Evolutionary conservation across 2,797 vertebrate genomes (phyloP), one percentile per base, ranked within the genome.

Genomic region (Otolemur crassicaudatus): DNA sequence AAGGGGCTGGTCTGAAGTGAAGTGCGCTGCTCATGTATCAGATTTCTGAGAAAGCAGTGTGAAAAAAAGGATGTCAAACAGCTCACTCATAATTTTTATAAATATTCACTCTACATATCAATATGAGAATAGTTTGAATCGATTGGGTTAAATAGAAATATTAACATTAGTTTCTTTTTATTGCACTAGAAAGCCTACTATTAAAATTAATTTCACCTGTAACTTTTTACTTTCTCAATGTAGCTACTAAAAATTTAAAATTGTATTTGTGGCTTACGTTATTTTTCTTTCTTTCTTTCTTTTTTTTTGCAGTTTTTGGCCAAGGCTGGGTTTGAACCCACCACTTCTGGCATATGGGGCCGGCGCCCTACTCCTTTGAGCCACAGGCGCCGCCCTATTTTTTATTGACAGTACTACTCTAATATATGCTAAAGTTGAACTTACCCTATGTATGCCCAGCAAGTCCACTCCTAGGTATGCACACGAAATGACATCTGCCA

Each of bases 121-220:
- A 90, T 95, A 90, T 86, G 34, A 91, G 29, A 89, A 53, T 73
- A 87, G 22, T 90, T 63, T 82, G 16, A 14, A 70, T 22, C 60
- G 60, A 63, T 34, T 25, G 5, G 19, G 12, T 81, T 88, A 87
- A 94, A 60, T 61, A 84, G 75, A 61, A 87, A 29, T 65, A 31
- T 19, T n/a, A 67, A 31, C 6, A n/a, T 67, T 67, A n/a, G n/a
- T 67, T 67, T 67, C 14, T 67, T 67, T 67, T 67, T 67, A 67
- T n/a, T n/a, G n/a, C 31, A n/a, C 3, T n/a, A n/a, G 31, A 67
- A 17, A 29, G 20, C 19, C n/a, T 70, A 31, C 40, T 37, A 49
- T 40, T 83, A 76, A 90, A 83, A 65, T 82, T 81, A 16, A 46
- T 49, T 82, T 77, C 61, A 63, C n/a, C 16, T 90, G 25, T 94